Conservation (phyloP, 2,797 vertebrate genomes). For the Enteromius radiatus region DNA sequence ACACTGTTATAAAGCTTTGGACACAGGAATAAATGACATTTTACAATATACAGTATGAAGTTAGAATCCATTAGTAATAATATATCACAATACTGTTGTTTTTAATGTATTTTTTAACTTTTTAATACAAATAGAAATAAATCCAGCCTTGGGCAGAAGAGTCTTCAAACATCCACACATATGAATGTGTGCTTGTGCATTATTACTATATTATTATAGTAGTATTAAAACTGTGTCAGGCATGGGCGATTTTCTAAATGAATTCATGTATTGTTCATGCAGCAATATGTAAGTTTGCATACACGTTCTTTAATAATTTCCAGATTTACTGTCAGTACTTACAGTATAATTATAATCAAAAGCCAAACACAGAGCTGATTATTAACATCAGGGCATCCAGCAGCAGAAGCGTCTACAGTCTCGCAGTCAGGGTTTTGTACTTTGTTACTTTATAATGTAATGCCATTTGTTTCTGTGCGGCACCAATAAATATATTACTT, state of each 20-base stretch:
- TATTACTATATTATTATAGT: too few species aligned
- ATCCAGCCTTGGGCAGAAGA: background rate
- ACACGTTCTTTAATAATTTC: background rate
- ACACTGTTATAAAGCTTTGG: too few species aligned
- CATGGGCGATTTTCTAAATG: background rate
- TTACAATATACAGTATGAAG: too few species aligned
- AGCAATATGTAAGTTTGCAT: background rate
- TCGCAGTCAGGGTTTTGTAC: background rate
- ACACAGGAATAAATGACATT: too few species aligned
- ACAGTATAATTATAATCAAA: background rate
- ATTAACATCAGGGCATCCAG: background rate
- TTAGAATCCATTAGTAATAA: too few species aligned
- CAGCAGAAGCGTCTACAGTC: background rate
- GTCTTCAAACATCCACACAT: too few species aligned
- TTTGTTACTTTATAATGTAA: conserved; percentile 11
- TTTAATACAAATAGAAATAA: background rate
- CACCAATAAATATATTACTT: background rate
- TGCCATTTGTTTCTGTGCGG: conserved; percentile 4
- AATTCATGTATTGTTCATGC: background rate
- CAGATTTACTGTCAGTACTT: background rate
- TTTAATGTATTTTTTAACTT: too few species aligned
- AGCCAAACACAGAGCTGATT: background rate
- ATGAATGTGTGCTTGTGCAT: too few species aligned
- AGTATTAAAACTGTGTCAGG: background rate
- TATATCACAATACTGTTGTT: too few species aligned